A percentile compares a stretch with the other conserved stretches of the same genome.
Conservation (phyloP, 2,113 vertebrate species). For the Brienomyrus longianalis region DNA sequence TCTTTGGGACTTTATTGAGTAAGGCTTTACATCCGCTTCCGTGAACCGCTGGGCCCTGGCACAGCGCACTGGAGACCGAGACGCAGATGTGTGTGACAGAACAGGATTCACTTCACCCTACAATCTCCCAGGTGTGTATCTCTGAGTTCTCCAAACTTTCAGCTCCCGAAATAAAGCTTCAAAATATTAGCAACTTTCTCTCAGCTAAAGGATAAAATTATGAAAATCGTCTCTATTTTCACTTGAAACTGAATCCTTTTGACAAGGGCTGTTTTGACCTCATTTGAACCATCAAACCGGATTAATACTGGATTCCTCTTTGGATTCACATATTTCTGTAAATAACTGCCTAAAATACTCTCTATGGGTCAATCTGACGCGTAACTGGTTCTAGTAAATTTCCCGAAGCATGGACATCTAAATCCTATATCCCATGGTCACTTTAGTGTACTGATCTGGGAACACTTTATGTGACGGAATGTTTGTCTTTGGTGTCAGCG, state of each 20-base stretch:
- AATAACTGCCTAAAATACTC: background rate
- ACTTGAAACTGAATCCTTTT: background rate
- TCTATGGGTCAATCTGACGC: background rate
- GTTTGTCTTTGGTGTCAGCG: background rate
- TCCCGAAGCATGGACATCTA: background rate
- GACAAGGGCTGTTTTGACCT: background rate
- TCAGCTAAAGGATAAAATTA: background rate
- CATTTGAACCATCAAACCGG: background rate
- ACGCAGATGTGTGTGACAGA: background rate
- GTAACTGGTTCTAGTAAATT: background rate
- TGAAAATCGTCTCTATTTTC: background rate
- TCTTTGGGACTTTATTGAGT: background rate
- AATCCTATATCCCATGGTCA: background rate
- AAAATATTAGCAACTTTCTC: background rate
- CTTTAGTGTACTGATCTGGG: background rate
- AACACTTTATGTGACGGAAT: background rate
- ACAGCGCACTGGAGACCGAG: background rate
- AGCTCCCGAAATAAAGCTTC: background rate
- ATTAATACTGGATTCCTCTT: background rate
- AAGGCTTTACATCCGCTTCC: background rate
- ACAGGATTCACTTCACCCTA: background rate
- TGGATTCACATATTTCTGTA: background rate
- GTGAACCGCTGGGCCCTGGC: background rate
- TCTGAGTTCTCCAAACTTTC: no score
- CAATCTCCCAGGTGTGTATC: background rate